phyloP scores from a whole-genome alignment of 2,797 vertebrate genomes.

The Lithobates sylvaticus region DNA sequence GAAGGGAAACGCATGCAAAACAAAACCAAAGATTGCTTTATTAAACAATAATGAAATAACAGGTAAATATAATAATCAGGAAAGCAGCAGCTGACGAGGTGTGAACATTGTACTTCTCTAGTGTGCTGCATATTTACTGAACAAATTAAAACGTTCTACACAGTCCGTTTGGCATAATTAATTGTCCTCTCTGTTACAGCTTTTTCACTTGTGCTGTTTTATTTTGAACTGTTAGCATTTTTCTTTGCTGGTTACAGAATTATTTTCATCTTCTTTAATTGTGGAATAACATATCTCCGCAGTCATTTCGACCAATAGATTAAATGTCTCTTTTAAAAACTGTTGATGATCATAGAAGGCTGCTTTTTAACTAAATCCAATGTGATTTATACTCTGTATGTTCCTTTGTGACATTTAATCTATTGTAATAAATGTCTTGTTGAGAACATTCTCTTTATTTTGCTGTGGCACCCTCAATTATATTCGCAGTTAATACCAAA shows the following conservation, averaged over 20 bases:
- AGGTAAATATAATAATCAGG: background rate
- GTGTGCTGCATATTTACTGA: background rate
- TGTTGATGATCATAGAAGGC: constrained; percentile 54
- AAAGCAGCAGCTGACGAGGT: background rate
- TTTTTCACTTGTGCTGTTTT: constrained; percentile 1
- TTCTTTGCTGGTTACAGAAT: constrained; percentile 31
- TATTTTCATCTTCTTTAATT: constrained; percentile 48
- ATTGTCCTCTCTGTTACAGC: background rate
- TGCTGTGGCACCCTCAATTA: constrained; percentile 10
- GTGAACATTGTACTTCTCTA: background rate
- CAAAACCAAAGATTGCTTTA: too few species aligned
- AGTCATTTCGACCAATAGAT: constrained; percentile 49
- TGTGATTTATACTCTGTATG: constrained; percentile 62
- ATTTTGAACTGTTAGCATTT: constrained; percentile 41
- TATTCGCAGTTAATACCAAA: constrained; percentile 34
- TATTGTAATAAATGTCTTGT: constrained; percentile 52
- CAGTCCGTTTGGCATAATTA: background rate
- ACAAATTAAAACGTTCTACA: constrained; percentile 1
- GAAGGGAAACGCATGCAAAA: too few species aligned
- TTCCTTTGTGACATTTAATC: constrained; percentile 62
- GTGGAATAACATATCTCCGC: constrained; percentile 42
- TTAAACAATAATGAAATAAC: background rate
- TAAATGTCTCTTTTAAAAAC: constrained; percentile 59
- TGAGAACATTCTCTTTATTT: constrained; percentile 41
- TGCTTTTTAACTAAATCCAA: constrained; percentile 57